These are phyloP conservation scores for Agrotis ipsilon DNA, from an alignment of 2,888 invertebrate species.

Conservation along the genomic window DNA sequence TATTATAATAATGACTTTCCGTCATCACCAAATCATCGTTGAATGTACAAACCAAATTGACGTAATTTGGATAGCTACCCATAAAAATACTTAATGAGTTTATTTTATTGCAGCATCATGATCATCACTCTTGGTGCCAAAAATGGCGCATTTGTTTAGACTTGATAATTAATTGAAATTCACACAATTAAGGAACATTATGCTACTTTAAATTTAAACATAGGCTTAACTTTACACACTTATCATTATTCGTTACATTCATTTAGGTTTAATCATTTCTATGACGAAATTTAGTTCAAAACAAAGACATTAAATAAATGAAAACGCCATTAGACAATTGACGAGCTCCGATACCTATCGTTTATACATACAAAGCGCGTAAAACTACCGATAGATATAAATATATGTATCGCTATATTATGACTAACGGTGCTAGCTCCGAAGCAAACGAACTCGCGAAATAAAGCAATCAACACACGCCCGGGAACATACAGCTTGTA, in stretches of 20 bases:
- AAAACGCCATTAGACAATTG: constrained; percentile 67
- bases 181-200: constrained; percentile 15
- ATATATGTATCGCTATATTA: constrained; percentile 77
- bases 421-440: constrained; percentile 79
- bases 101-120: neutral
- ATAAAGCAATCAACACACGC: constrained; percentile 64
- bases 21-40: constrained; percentile 5
- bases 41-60: neutral
- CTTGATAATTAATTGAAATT: constrained; percentile 8
- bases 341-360: constrained; percentile 63
- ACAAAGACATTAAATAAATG: neutral
- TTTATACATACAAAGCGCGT: constrained; percentile 82
- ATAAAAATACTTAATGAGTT: constrained; percentile 2
- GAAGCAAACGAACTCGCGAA: constrained; percentile 73
- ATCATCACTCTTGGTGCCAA: neutral
- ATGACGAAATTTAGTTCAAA: neutral
- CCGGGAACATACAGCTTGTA: constrained; percentile 35
- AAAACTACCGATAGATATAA: constrained; percentile 74
- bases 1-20: neutral
- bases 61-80: neutral
- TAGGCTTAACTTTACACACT: constrained; percentile 21
- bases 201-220: constrained; percentile 29
- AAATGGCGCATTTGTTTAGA: neutral
- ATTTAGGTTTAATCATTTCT: constrained; percentile 19
- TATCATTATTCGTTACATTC: constrained; percentile 8